phyloP scores from a whole-genome alignment of 2,797 vertebrate genomes.

The Halcyon smyrnensis region DNA sequence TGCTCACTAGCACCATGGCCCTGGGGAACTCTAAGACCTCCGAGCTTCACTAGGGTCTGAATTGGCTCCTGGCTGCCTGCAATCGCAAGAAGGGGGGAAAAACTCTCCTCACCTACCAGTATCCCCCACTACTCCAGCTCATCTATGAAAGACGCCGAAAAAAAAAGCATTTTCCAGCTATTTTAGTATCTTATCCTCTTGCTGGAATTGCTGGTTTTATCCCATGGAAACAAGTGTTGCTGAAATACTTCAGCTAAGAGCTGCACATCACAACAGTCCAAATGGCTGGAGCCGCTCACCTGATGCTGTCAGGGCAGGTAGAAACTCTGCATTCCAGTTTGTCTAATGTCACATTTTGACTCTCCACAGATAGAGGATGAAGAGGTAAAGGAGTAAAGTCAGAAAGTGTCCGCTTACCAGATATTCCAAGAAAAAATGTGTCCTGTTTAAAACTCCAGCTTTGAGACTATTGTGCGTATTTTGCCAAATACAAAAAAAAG shows the following conservation, averaged over 20 bases:
- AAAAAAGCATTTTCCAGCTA: background rate
- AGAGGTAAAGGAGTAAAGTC: background rate
- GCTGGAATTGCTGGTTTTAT: background rate
- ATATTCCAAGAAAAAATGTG: slow-evolving; percentile 42
- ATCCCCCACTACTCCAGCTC: background rate
- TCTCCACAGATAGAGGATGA: slow-evolving; percentile 29
- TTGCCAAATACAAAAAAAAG: slow-evolving; percentile 25
- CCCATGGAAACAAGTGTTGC: background rate
- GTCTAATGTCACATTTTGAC: slow-evolving; percentile 20
- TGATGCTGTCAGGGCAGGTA: slow-evolving; percentile 53
- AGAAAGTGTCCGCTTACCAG: slow-evolving; percentile 35
- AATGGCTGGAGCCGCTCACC: slow-evolving; percentile 20
- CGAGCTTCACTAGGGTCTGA: background rate
- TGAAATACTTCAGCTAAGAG: slow-evolving; percentile 10
- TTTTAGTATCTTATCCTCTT: background rate
- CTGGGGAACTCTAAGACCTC: background rate
- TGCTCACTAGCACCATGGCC: background rate
- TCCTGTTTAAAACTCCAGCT: slow-evolving; percentile 28
- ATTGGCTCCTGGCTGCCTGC: background rate
- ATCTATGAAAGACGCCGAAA: background rate
- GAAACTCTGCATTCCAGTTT: slow-evolving; percentile 58
- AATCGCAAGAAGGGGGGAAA: background rate
- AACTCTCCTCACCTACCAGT: background rate
- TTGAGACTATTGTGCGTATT: slow-evolving; percentile 46
- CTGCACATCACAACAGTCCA: background rate